These are phyloP conservation scores for Paradisaea rubra DNA, from an alignment of 2,113 vertebrate genomes.

Conservation along the genomic window DNA sequence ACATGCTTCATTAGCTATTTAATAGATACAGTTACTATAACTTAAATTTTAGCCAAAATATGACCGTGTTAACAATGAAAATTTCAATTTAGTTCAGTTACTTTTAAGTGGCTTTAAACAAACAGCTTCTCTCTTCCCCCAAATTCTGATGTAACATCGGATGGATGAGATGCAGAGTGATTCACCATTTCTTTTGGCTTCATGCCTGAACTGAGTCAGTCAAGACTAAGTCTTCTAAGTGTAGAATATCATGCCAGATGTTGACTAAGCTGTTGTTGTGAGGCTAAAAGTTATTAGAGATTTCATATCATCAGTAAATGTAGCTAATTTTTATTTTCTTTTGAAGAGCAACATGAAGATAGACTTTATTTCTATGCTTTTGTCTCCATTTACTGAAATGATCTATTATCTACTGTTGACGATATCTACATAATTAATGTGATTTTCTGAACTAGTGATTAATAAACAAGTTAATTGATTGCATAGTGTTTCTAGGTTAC, in stretches of 20 bases:
- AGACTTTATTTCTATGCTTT: neutral
- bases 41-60: neutral
- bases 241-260: conserved; percentile 36
- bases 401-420: neutral
- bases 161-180: neutral
- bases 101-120: neutral
- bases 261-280: conserved; percentile 49
- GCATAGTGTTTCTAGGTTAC: neutral
- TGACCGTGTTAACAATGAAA: neutral
- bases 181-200: conserved; percentile 36
- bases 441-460: neutral
- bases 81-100: neutral
- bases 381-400: neutral
- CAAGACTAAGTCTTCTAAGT: conserved; percentile 31
- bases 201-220: conserved; percentile 19
- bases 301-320: neutral
- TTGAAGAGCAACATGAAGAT: neutral
- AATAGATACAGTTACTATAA: neutral
- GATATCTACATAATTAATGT: neutral
- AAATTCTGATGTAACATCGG: neutral
- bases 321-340: conserved; percentile 14
- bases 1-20: neutral
- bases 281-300: conserved; percentile 5
- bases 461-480: neutral
- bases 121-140: neutral